phyloP scores from a whole-genome alignment of 2,888 invertebrate species.

The Euproctis similis region DNA sequence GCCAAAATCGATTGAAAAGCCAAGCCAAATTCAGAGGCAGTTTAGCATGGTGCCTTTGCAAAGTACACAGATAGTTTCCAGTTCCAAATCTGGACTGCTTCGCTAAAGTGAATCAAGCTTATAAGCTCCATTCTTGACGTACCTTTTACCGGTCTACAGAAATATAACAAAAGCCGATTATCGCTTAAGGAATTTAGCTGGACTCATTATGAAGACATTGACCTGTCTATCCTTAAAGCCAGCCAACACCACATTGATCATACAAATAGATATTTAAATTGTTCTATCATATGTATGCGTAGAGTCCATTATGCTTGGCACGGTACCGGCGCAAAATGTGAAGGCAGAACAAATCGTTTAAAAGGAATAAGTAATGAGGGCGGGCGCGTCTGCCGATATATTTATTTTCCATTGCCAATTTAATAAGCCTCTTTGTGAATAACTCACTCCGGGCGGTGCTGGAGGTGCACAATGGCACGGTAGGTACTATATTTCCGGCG shows the following conservation, averaged over 20 bases:
- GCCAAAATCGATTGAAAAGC: too few relatives aligned
- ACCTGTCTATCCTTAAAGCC: neutral
- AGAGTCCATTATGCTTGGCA: slow-evolving; percentile 12
- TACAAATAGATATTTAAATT: slow-evolving; percentile 13
- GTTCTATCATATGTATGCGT: slow-evolving; percentile 17
- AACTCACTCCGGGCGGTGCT: too few relatives aligned
- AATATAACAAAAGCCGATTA: too few relatives aligned
- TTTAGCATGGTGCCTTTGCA: too few relatives aligned
- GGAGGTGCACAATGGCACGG: too few relatives aligned
- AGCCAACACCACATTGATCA: neutral
- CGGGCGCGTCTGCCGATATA: slow-evolving; percentile 42
- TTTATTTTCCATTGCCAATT: slow-evolving; percentile 48
- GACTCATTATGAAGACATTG: too few relatives aligned
- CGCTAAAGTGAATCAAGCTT: neutral
- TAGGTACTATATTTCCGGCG: too few relatives aligned
- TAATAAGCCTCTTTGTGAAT: slow-evolving; percentile 39
- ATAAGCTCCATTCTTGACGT: too few relatives aligned
- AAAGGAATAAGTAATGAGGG: slow-evolving; percentile 61
- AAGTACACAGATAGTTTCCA: too few relatives aligned
- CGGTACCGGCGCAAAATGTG: slow-evolving; percentile 12
- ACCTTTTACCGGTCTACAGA: too few relatives aligned
- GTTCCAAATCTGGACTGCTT: neutral
- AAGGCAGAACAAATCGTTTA: slow-evolving; percentile 44
- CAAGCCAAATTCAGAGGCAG: too few relatives aligned
- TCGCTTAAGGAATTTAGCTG: too few relatives aligned